phyloP scores from a whole-genome alignment of 2,888 invertebrate genomes.

The Athetis lepigone region DNA sequence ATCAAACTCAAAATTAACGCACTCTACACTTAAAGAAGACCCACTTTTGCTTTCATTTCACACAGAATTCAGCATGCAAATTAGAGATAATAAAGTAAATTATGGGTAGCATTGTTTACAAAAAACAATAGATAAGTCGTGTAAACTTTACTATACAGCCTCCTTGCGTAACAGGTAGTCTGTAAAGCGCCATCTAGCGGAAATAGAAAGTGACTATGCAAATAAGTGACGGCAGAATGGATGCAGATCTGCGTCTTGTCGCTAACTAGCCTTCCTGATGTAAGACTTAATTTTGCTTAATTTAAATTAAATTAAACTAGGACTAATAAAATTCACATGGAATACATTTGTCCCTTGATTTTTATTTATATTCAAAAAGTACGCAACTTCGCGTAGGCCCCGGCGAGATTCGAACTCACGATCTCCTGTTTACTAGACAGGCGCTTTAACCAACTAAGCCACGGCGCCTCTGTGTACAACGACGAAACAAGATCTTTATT shows the following conservation, averaged over 20 bases:
- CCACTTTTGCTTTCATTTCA: constrained; percentile 51
- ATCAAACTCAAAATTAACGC: not conserved
- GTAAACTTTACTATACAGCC: constrained; percentile 46
- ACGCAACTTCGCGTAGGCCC: constrained; percentile 37
- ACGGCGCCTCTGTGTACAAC: constrained; percentile 73
- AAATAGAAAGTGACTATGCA: constrained; percentile 85
- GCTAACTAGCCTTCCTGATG: constrained; percentile 75
- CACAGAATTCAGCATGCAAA: constrained; percentile 51
- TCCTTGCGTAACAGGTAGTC: constrained; percentile 58
- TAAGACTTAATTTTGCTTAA: constrained; percentile 73
- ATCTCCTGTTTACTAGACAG: constrained; percentile 90
- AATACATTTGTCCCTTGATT: not conserved
- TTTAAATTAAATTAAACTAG: too few relatives aligned
- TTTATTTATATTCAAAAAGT: constrained; percentile 25
- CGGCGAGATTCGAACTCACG: constrained; percentile 84
- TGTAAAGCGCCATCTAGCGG: constrained; percentile 79
- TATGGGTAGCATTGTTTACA: constrained; percentile 57
- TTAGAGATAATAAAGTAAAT: constrained; percentile 57
- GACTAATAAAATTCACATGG: too few relatives aligned
- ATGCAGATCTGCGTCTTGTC: constrained; percentile 69
- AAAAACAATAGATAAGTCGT: constrained; percentile 57
- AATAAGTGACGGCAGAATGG: constrained; percentile 77
- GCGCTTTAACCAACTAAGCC: constrained; percentile 89
- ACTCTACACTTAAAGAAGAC: constrained; percentile 19
- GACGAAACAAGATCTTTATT: constrained; percentile 13